Evolutionary conservation across 2,888 invertebrate species (phyloP), one percentile per base, ranked within the genome.

Genomic region (Trissolcus japonicus): DNA sequence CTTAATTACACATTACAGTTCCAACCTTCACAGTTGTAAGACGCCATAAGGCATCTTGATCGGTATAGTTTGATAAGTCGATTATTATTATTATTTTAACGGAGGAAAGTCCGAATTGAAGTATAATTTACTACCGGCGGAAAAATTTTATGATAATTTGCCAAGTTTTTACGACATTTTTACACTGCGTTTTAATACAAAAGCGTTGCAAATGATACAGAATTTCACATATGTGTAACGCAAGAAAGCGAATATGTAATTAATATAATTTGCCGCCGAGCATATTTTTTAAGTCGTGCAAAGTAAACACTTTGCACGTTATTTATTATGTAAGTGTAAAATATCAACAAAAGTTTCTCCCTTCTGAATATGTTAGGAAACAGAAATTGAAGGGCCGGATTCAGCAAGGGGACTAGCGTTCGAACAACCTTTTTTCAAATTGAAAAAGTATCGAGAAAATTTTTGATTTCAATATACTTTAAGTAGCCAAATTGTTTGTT

Each of bases 1-100:
- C 50, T 60, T 60, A 19, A 60, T 60, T 60, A 60, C 60, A 60
- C 48, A 60, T 60, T 50, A 50, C 60, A 21, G 48, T 46, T 35
- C 35, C 35, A 35, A 35, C 35, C 35, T 35, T 35, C 35, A 2
- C 35, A 35, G 11, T 35, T 35, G 35, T 11, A 11, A 35, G 11
- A 35, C 9, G 35, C 35, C 35, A 35, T 35, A 11, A 35, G 35
- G 35, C 11, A 35, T 35, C 50, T 50, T 35, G 35, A 60, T 60
- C 60, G 50, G 60, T 50, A 50, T 6, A 60, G 50, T 60, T 60
- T 60, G 50, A 60, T 50, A 35, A 35, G 35, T 35, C 35, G 9
- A 35, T 35, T 35, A 35, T 35, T 35, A 7, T 29, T 29, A 11
- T 35, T 35, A 35, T 35, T 35, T 35, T 11, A 35, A 35, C 35